Percentiles rank a stretch among this genome's conserved stretches.
Conservation (phyloP, 2,888 invertebrate genomes). For the Cylindroiulus punctatus region DNA sequence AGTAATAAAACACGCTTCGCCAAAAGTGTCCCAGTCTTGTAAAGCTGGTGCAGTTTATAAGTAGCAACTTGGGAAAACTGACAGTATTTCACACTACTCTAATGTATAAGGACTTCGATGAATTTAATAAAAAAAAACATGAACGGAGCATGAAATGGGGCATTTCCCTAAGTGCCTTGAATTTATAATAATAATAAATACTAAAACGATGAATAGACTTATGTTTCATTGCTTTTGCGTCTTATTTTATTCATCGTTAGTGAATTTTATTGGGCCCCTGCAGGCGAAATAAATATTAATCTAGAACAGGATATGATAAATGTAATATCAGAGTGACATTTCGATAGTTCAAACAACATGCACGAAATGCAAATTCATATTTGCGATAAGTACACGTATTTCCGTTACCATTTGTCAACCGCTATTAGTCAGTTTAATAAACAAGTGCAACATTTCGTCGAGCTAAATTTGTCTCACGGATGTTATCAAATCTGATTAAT, state of each 20-base stretch:
- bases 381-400: not conserved
- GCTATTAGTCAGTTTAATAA: not conserved
- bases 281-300: not conserved
- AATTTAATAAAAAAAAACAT: not conserved
- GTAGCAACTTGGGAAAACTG: not conserved
- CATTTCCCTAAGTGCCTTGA: not conserved
- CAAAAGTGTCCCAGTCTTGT: not conserved
- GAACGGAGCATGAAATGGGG: not conserved
- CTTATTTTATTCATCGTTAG: not conserved
- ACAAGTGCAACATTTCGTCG: not conserved
- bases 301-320: too few species aligned
- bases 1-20: not conserved
- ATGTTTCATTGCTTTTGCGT: not conserved
- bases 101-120: not conserved
- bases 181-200: not conserved
- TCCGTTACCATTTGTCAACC: not conserved
- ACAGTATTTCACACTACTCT: not conserved
- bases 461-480: not conserved
- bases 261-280: not conserved
- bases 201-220: not conserved
- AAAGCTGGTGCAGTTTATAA: conserved; percentile 7
- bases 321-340: too few species aligned
- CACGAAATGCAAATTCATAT: not conserved
- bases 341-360: not conserved
- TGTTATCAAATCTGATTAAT: not conserved